Base-by-base conservation (phyloP, 23 tunicate species). In the Oikopleura albicans region DNA sequence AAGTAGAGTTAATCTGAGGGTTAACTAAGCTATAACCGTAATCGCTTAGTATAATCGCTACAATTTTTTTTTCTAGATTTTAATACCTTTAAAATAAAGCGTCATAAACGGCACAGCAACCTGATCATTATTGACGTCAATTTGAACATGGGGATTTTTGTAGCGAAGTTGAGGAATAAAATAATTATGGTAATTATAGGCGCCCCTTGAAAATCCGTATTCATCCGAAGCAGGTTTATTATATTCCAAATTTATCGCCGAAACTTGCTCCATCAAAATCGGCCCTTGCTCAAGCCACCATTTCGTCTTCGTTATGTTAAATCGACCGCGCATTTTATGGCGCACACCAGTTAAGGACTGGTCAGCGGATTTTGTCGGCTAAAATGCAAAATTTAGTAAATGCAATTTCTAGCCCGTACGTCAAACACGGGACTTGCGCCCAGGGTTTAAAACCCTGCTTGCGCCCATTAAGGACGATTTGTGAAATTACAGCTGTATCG, bases 231-330 rank as follows among this genome's bases (percentile, higher is more conserved):
- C 27, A 2, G 79, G 79, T 71, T 71, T 71, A 37, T 71, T 71
- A 29, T 71, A 71, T 37, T 71, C 79, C 79, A 71, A 71, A 29
- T 71, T 71, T 16, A 71, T 71, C 37, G 79, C 33, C 28, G 79
- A 34, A 71, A 71, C 35, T 37, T 71, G 34, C 33, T 34, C 4
- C 2, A 71, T 71, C 35, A 71, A 37, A 29, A 27, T 29, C 4
- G 79, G 79, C 79, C 79, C 79, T 71, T 29, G 79, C 37, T 71
- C 79, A 2, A 71, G 37, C 79, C 79, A 71, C 79, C 79, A 71
- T 29, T 71, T 71, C 33, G 79, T 71, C 37, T 71, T 71, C 37
- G 79, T 71, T 16, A 71, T 71, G 2, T 16, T 29, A 31, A 12
- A 71, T 29, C 79, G 33, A 12, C 79, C 79, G 2, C 79, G 79